Evolutionary conservation across 2,797 vertebrate genomes (phyloP).

Genomic region (Alca torda): DNA sequence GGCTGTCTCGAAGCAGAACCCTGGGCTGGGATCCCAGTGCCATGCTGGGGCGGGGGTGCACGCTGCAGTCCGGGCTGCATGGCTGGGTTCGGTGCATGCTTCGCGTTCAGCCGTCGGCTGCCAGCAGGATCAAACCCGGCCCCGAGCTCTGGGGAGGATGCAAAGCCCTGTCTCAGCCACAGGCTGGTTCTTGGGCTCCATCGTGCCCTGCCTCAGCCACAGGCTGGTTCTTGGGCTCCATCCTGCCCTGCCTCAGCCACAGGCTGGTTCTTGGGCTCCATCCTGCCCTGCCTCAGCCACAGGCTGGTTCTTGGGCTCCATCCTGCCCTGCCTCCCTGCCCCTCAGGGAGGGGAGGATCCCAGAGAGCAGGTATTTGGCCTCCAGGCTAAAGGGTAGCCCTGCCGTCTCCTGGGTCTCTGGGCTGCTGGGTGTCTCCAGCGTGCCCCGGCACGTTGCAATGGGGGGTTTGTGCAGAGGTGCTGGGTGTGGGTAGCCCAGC

Average conservation of each 20-base stretch:
- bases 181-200: neutral
- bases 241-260: neutral
- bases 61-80: neutral
- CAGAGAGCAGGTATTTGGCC: neutral
- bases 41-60: neutral
- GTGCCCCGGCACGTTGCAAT: accelerated
- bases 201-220: neutral
- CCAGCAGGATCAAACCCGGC: slow-evolving; percentile 33
- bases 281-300: accelerated
- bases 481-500: neutral
- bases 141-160: neutral
- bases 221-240: no score
- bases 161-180: accelerated
- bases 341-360: accelerated
- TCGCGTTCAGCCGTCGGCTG: neutral
- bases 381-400: neutral
- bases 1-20: slow-evolving; percentile 17
- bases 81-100: neutral
- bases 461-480: neutral
- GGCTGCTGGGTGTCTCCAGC: neutral
- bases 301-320: neutral
- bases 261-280: neutral
- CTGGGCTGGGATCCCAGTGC: neutral
- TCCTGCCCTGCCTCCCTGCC: neutral
- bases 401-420: neutral